phyloP scores from a whole-genome alignment of 2,888 invertebrate species.

The Pheosia gnoma region DNA sequence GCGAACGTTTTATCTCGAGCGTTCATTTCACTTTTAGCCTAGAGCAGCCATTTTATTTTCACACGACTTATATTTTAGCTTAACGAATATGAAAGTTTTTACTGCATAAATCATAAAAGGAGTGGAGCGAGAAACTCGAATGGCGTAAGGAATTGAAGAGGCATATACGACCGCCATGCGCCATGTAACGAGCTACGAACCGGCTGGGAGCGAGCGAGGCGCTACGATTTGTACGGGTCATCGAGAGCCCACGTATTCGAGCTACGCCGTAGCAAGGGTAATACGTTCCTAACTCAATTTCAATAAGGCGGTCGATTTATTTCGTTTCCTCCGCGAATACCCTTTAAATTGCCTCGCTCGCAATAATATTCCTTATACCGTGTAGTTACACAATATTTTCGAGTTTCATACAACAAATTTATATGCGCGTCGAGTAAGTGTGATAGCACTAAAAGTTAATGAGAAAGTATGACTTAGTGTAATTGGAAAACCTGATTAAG shows the following conservation, averaged over 20 bases:
- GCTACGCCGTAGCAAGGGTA: conserved; percentile 29
- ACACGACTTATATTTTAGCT: not conserved
- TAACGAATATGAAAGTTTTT: not conserved
- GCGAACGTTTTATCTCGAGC: not conserved
- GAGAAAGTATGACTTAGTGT: not conserved
- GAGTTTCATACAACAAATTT: too few species aligned
- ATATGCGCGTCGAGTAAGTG: too few species aligned
- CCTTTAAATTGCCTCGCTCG: conserved; percentile 41
- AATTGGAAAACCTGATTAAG: conserved; percentile 13
- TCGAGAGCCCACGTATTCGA: conserved; percentile 36
- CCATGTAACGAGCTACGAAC: conserved; percentile 43
- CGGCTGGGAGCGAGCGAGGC: conserved; percentile 27
- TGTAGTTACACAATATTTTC: not conserved
- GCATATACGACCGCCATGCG: conserved; percentile 42
- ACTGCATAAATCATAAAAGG: conserved; percentile 2
- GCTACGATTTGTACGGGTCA: conserved; percentile 48
- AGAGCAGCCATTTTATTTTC: not conserved
- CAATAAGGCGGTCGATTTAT: conserved; percentile 58
- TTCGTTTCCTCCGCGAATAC: conserved; percentile 46
- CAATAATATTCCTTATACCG: conserved; percentile 6
- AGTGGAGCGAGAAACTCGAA: conserved; percentile 45
- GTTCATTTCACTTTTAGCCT: not conserved
- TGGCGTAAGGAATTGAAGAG: conserved; percentile 62
- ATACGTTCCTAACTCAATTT: conserved; percentile 55
- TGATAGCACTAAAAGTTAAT: not conserved